phyloP scores from a whole-genome alignment of 2,888 invertebrate genomes.

The Cheilosia urbana region DNA sequence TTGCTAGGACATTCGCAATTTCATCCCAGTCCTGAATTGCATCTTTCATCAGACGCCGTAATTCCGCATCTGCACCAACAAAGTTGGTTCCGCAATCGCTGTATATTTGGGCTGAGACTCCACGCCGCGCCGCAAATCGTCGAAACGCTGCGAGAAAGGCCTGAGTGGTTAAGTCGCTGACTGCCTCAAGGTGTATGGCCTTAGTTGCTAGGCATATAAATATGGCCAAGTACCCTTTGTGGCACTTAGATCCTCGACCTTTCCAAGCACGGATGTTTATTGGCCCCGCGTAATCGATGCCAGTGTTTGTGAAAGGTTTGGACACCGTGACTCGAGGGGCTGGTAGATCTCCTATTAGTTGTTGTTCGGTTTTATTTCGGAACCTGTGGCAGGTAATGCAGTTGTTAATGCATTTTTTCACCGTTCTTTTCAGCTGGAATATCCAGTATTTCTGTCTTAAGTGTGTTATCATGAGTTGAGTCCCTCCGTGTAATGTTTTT shows the following conservation, averaged over 20 bases:
- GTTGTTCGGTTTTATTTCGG: conserved; percentile 12
- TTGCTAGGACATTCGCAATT: not conserved
- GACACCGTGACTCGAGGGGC: conserved; percentile 21
- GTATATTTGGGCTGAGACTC: not conserved
- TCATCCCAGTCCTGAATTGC: not conserved
- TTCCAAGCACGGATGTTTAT: conserved; percentile 49
- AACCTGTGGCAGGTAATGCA: conserved; percentile 62
- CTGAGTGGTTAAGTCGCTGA: not conserved
- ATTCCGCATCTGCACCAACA: not conserved
- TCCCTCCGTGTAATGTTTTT: not conserved
- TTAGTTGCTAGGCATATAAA: too few relatives aligned
- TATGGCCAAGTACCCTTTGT: too few relatives aligned
- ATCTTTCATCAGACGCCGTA: not conserved
- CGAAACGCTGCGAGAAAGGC: not conserved
- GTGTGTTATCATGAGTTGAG: conserved; percentile 8
- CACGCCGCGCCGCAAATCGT: not conserved
- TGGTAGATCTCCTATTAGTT: conserved; percentile 77
- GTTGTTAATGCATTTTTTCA: not conserved
- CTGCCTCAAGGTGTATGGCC: not conserved
- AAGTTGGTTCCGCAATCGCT: not conserved
- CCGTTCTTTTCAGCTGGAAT: not conserved
- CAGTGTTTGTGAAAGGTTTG: conserved; percentile 21
- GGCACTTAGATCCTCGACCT: conserved; percentile 59
- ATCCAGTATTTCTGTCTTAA: not conserved
- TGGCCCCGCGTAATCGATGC: conserved; percentile 76